phyloP scores from a whole-genome alignment of 2,888 invertebrate species.

The Pachymerium ferrugineum region DNA sequence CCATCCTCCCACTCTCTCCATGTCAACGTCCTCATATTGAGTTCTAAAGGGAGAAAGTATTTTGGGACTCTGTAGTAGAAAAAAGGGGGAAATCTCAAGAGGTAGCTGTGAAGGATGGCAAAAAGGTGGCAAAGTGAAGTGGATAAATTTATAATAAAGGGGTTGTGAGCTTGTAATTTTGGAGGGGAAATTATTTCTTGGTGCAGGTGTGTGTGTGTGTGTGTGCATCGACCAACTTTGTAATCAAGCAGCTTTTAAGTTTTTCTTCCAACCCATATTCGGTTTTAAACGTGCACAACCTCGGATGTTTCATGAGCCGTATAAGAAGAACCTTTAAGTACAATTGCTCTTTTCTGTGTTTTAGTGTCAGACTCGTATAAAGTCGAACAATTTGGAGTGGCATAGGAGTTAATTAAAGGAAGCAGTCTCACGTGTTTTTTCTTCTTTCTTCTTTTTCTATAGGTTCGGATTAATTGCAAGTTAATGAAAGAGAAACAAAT shows the following conservation, averaged over 20 bases:
- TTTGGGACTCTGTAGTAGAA: background rate
- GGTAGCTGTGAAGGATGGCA: background rate
- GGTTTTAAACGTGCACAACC: background rate
- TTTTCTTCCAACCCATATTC: background rate
- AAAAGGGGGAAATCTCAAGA: background rate
- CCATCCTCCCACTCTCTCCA: background rate
- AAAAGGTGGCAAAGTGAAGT: background rate
- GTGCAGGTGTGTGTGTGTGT: background rate
- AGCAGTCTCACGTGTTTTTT: background rate
- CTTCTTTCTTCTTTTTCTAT: background rate
- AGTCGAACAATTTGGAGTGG: background rate
- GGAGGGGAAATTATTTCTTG: too few species aligned
- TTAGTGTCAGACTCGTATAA: constrained; percentile 18
- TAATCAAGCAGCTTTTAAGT: background rate
- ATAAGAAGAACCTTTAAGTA: constrained; percentile 14
- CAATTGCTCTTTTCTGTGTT: constrained; percentile 21
- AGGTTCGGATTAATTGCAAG: constrained; percentile 9
- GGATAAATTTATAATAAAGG: background rate
- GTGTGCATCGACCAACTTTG: background rate
- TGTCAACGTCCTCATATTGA: background rate
- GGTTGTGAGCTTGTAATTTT: too few species aligned
- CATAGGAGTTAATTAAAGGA: constrained; percentile 9
- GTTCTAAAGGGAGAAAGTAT: constrained; percentile 6
- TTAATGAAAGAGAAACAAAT: constrained; percentile 21
- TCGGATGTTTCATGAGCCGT: constrained; percentile 1